phyloP scores from a whole-genome alignment of 2,797 vertebrate species.

The Natrix natrix region DNA sequence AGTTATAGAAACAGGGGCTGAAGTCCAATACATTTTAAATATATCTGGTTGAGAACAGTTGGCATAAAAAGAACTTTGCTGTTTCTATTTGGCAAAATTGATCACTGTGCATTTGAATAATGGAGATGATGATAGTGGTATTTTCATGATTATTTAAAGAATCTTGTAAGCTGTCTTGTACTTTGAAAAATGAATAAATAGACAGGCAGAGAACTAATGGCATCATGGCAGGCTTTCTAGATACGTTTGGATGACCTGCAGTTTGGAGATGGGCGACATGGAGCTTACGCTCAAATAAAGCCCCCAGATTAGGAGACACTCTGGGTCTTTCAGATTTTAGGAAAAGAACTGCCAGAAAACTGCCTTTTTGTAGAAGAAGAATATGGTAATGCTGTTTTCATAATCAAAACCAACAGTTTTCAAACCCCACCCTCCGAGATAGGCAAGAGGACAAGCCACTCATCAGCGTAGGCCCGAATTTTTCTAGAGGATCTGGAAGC shows the following conservation, averaged over 20 bases:
- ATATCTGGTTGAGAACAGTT: background rate
- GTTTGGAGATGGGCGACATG: background rate
- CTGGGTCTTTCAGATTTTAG: background rate
- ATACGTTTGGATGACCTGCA: background rate
- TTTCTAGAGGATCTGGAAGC: background rate
- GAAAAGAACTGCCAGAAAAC: background rate
- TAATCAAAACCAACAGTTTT: background rate
- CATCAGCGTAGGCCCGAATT: constrained; percentile 16
- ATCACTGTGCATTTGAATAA: background rate
- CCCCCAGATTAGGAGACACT: background rate
- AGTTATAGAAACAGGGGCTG: background rate
- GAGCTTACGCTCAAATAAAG: background rate
- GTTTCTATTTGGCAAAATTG: background rate
- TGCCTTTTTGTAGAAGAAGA: background rate
- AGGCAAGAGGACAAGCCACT: constrained; percentile 6
- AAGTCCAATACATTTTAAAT: background rate
- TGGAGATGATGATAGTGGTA: background rate
- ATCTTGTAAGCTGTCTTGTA: background rate
- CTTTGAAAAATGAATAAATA: background rate
- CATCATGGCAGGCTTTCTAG: background rate
- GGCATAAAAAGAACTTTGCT: background rate
- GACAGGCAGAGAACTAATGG: background rate
- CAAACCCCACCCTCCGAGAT: background rate
- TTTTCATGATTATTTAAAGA: background rate
- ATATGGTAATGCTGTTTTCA: background rate